Percentiles rank a stretch among this genome's conserved stretches.
Conservation (phyloP, 1,140 invertebrate species). For the Drosophila orosa region DNA sequence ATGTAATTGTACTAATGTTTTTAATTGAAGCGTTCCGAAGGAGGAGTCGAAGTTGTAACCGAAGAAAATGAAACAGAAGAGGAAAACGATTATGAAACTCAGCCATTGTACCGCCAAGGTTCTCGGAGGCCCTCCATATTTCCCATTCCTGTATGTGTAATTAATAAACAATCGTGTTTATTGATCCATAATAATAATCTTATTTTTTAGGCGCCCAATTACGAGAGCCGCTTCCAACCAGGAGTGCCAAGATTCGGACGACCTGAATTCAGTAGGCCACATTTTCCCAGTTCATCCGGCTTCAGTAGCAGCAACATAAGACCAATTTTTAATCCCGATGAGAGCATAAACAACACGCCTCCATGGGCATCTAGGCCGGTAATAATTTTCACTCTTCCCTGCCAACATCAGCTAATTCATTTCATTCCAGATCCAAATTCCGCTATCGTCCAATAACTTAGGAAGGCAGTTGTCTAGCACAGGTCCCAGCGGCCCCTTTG, state of each 20-base stretch:
- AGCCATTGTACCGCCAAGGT: background rate
- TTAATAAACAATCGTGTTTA: too few relatives aligned
- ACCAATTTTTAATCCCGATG: background rate
- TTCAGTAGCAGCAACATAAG: background rate
- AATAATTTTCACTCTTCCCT: background rate
- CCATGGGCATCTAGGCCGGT: background rate
- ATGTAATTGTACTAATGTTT: background rate
- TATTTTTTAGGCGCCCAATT: background rate
- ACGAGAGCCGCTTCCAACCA: background rate
- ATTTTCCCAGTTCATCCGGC: background rate
- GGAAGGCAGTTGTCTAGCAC: background rate
- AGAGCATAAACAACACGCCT: background rate
- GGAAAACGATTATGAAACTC: background rate
- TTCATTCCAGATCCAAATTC: background rate
- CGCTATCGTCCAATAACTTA: background rate
- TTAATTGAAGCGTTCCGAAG: background rate
- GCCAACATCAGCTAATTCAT: too few relatives aligned
- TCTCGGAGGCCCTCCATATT: background rate
- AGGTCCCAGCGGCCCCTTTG: background rate
- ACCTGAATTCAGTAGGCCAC: background rate
- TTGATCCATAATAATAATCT: background rate
- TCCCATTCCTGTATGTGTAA: background rate
- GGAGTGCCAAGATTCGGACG: background rate
- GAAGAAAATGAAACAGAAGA: background rate
- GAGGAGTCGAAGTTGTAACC: slow-evolving; percentile 10